Evolutionary conservation across 2,113 vertebrate genomes (phyloP).

Genomic region (Callipepla squamata): DNA sequence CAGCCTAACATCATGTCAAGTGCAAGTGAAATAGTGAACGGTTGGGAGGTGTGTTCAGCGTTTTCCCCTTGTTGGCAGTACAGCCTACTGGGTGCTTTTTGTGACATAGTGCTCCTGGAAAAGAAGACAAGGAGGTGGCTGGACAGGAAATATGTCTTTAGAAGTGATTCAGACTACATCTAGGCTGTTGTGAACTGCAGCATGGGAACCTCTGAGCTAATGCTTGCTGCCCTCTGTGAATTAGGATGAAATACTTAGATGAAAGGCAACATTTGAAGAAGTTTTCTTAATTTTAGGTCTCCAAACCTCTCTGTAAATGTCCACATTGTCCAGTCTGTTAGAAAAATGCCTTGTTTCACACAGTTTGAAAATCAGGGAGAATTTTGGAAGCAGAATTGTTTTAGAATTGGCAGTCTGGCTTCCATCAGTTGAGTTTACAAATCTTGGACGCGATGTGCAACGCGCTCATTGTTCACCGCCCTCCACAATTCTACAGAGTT

Average conservation of each 20-base stretch:
- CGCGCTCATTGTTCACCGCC: neutral
- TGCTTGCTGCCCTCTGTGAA: neutral
- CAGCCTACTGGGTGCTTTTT: neutral
- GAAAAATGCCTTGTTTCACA: neutral
- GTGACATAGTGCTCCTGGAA: neutral
- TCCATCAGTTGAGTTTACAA: neutral
- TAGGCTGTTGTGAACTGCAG: neutral
- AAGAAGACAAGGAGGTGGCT: neutral
- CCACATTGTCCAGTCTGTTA: neutral
- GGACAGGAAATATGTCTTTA: neutral
- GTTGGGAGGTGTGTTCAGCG: neutral
- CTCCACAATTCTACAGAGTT: neutral
- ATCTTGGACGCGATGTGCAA: neutral
- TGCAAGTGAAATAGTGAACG: neutral
- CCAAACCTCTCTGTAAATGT: fast-evolving
- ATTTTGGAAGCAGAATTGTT: neutral
- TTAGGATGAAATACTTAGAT: neutral
- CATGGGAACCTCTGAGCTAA: neutral
- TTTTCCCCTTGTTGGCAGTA: neutral
- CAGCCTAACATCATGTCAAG: neutral
- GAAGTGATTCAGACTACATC: neutral
- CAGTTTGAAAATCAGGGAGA: neutral
- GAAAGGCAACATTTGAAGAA: neutral
- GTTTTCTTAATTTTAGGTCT: neutral
- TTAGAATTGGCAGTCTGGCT: neutral